Base-by-base conservation (phyloP, 2,888 invertebrate species). In the Drepanosiphum platanoidis region DNA sequence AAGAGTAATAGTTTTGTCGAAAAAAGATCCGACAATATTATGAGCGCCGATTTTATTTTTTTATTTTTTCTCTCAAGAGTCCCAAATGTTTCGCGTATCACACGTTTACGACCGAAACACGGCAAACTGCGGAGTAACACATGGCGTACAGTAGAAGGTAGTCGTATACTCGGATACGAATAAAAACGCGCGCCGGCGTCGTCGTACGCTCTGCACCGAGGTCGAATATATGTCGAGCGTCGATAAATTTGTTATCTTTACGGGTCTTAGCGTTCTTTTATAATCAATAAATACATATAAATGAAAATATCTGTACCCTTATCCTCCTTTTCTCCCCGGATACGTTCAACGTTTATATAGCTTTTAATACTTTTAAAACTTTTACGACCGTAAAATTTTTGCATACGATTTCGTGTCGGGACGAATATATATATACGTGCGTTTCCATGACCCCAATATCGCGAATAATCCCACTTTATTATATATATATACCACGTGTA, bases 241-340 rank as follows among this genome's bases (percentile, higher is more conserved):
- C 80, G 68, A 70, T 70, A 75, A 36, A 58, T 70, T 70, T 46
- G 52, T 70, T 80, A 80, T 80, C 80, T 80, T 80, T 70, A 68
- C 27, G 80, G 52, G 34, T 30, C 34, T 52, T 52, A 18, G 4
- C 32, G 7, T 70, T 70, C 34, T 80, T 80, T 79, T 66, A n/a
- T n/a, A 66, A 79, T 79, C 78, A 66, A 79, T 79, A 79, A 79
- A 78, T 66, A n/a, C n/a, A n/a, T n/a, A n/a, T n/a, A 42, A 46
- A 66, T 66, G 66, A 66, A 79, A 79, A 79, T 46, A 32, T 78
- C 66, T 61, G 34, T n/a, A 66, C 66, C 32, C 42, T 66, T 42
- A 32, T 66, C 32, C 66, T n/a, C n/a, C n/a, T n/a, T n/a, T n/a
- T n/a, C n/a, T n/a, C n/a, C n/a, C n/a, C n/a, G n/a, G 78, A 79